Evolutionary conservation across 2,888 invertebrate species (phyloP), one percentile per base, ranked within the genome.

Genomic region (Drosophila prolongata): DNA sequence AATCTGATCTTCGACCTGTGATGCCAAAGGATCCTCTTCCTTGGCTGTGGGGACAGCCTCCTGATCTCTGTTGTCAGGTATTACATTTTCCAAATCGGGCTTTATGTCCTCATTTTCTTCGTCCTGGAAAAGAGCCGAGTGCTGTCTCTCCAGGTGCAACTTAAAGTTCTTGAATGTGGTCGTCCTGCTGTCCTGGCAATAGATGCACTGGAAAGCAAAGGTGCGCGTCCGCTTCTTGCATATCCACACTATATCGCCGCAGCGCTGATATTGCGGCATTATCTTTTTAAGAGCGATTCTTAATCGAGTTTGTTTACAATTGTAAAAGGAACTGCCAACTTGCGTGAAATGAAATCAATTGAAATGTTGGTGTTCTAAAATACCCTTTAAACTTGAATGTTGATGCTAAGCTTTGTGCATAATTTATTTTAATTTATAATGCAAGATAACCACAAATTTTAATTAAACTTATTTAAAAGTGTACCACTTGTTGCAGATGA

Each of bases 151-250:
- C 40, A 79, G 54, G 27, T 78, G 77, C 8, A 13, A 13, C 50
- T 64, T 76, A 6, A 79, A 77, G 5, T 37, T 52, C 8, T 34
- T 46, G n/a, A 78, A 77, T 14, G 59, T 60, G 13, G 16, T 60
- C 11, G 66, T 35, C 16, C 52, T 57, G 35, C 24, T 19, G 27
- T 55, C 55, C 9, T 35, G 19, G 9, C 74, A 78, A 44, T 47
- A 58, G 30, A 67, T 47, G 43, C 75, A 75, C 19, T 59, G 71
- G n/a, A 77, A 75, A 14, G 59, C 70, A 5, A 75, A 75, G 8
- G 40, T 55, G 24, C 47, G 53, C 1, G 37, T 11, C 14, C 61
- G 13, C 0, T 43, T 35, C 47, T 59, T 62, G 27, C 14, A 13
- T 1, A 52, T 52, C 27, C 61, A 74, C 14, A 75, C 65, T 24